Percentiles rank a stretch among this genome's conserved stretches.
These are phyloP conservation scores for Pogonognathellus flavescens DNA, from an alignment of 1,140 invertebrate species.

Conservation along the genomic window DNA sequence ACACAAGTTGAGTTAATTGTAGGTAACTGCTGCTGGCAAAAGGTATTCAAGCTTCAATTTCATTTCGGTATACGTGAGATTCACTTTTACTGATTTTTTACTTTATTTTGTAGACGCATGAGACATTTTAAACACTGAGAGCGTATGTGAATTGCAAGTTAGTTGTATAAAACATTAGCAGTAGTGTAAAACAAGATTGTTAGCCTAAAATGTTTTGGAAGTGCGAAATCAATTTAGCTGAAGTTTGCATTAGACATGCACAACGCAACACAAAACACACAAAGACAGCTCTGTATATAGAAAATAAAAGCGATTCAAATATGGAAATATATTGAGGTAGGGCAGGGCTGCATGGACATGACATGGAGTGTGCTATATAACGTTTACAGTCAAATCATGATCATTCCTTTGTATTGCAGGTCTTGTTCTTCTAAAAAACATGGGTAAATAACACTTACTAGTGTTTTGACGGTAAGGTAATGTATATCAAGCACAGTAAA, in stretches of 20 bases:
- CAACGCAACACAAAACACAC: not conserved
- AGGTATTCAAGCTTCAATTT: too few relatives aligned
- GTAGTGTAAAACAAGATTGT: not conserved
- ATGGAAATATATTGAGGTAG: slow-evolving; percentile 44
- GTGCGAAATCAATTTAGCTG: not conserved
- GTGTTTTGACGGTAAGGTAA: not conserved
- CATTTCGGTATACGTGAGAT: too few relatives aligned
- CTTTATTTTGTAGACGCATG: too few relatives aligned
- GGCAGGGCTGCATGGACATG: slow-evolving; percentile 29
- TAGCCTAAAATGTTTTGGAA: not conserved
- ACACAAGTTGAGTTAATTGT: too few relatives aligned
- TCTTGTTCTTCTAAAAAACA: too few relatives aligned
- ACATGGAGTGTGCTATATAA: not conserved
- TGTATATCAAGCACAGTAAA: not conserved
- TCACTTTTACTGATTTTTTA: too few relatives aligned
- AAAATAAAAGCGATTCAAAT: slow-evolving; percentile 43
- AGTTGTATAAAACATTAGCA: not conserved
- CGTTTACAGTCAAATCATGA: not conserved
- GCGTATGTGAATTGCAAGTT: not conserved
- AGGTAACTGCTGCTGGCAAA: too few relatives aligned
- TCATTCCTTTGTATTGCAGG: too few relatives aligned
- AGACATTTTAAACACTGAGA: not conserved
- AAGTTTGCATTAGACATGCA: not conserved
- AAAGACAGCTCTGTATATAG: slow-evolving; percentile 48
- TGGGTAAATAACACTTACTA: too few relatives aligned